Evolutionary conservation across 2,888 invertebrate species (phyloP).

Genomic region (Crepidodera aurea): DNA sequence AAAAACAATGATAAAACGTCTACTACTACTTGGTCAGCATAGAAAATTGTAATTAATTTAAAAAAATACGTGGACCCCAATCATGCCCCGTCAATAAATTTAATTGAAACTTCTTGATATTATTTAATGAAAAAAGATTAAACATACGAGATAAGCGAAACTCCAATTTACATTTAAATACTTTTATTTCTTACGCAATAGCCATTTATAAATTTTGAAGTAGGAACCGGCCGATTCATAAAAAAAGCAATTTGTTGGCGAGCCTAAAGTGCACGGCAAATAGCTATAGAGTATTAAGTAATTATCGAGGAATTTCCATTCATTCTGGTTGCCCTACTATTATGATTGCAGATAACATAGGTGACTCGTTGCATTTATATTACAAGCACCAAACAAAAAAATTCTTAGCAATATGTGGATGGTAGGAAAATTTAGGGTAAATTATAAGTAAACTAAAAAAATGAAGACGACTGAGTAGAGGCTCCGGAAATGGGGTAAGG

Average conservation of each 20-base stretch:
- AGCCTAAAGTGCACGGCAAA: constrained; percentile 19
- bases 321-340: constrained; percentile 1
- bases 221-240: constrained; percentile 13
- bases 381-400: too few relatives aligned
- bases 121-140: background rate
- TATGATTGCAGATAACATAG: constrained; percentile 16
- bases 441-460: too few relatives aligned
- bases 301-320: constrained; percentile 37
- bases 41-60: too few relatives aligned
- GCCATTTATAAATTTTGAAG: constrained; percentile 13
- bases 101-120: background rate
- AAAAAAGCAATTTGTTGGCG: constrained; percentile 21
- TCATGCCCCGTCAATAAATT: background rate
- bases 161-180: constrained; percentile 10
- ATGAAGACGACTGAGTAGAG: too few relatives aligned
- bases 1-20: too few relatives aligned
- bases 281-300: constrained; percentile 36
- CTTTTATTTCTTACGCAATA: constrained; percentile 7
- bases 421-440: too few relatives aligned
- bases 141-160: background rate
- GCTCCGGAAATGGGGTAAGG: too few relatives aligned
- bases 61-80: too few relatives aligned
- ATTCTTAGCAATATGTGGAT: too few relatives aligned
- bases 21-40: too few relatives aligned
- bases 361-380: constrained; percentile 15